Percentiles rank a stretch among this genome's conserved stretches.
Conservation (phyloP, 2,797 vertebrate genomes). For the Hyperoplus immaculatus region DNA sequence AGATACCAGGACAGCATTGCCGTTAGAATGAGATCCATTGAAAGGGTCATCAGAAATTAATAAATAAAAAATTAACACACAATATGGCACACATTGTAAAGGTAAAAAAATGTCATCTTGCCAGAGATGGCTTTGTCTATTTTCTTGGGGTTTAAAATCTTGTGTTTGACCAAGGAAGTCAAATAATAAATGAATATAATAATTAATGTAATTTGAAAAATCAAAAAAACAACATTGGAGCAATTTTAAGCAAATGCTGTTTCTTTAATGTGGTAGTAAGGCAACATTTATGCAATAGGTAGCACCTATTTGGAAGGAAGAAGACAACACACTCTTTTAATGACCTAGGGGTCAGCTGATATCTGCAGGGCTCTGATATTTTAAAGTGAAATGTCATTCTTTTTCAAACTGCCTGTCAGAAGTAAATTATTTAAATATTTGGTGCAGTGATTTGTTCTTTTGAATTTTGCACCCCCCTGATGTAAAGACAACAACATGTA, state of each 20-base stretch:
- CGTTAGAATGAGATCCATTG: no score
- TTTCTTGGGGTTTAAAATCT: neutral
- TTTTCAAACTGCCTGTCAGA: neutral
- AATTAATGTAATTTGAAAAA: no score
- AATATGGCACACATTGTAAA: no score
- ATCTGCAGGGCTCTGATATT: neutral
- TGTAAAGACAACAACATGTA: neutral
- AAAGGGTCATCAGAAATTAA: no score
- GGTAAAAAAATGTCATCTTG: no score
- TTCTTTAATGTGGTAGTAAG: no score
- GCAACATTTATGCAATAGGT: no score
- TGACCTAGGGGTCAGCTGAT: neutral
- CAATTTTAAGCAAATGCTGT: neutral
- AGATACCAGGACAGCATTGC: no score
- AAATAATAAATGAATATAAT: no score
- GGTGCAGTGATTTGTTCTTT: neutral
- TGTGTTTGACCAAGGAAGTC: neutral
- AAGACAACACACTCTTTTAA: neutral
- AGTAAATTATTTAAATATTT: neutral
- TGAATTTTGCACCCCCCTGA: neutral
- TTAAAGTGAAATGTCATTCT: constrained; percentile 8
- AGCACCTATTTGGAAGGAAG: neutral
- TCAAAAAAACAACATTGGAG: neutral
- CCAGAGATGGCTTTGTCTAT: no score
- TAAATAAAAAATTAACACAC: no score